Evolutionary conservation across 2,888 invertebrate genomes (phyloP), one percentile per base, ranked within the genome.

Genomic region (Icerya purchasi): DNA sequence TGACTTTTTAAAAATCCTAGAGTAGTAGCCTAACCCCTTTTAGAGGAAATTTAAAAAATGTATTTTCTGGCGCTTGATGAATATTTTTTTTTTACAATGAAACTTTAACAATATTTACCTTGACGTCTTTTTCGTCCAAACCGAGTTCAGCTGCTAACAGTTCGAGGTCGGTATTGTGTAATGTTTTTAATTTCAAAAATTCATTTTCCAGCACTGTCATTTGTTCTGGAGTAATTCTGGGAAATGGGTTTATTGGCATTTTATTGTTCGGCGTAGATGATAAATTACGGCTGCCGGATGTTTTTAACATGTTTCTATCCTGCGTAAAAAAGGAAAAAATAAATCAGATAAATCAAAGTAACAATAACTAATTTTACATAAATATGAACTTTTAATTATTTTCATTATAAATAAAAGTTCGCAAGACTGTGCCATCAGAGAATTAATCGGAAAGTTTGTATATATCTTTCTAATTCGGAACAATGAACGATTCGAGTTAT

Each of bases 81-180:
- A 8, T 49, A 14, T 14, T 49, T 49, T 49, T 8, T 49, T 14
- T 49, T 49, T 49, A 14, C n/a, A n/a, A n/a, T n/a, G n/a, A n/a
- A n/a, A n/a, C n/a, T n/a, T 36, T 36, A 36, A 36, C 5, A 36
- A 52, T n/a, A 25, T 24, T 62, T 67, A 74, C 74, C 70, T 71
- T 70, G 3, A 73, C 72, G 54, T 71, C 69, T 36, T 66, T 64
- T 59, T 72, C 73, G 5, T 68, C 65, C 14, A 73, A 64, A 2
- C 72, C 73, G 19, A 71, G 70, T 64, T 74, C 74, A 0, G 73
- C 73, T 2, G 73, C 72, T 18, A 73, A 68, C 18, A 74, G 66
- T 55, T 70, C 68, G 22, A 74, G 64, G 63, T 74, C 73, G 2
- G 70, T 70, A 18, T 70, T 70, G 53, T 72, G 72, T 2, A 73